Evolutionary conservation across 2,888 invertebrate species (phyloP).

Genomic region (Melipona beecheii): DNA sequence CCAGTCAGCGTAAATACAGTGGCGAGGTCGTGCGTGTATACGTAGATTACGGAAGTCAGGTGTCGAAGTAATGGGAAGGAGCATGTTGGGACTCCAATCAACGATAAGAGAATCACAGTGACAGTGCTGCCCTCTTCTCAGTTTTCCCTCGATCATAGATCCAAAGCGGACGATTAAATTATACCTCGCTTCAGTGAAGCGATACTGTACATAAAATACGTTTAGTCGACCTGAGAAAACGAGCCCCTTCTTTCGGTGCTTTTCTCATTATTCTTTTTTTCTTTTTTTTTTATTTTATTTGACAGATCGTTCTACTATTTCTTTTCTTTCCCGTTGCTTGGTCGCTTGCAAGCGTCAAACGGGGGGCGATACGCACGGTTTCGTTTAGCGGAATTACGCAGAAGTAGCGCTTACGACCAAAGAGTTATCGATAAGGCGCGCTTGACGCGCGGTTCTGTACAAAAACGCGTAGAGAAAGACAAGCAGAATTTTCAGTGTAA

Average conservation of each 20-base stretch:
- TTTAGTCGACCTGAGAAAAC: conserved; percentile 52
- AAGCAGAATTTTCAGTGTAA: conserved; percentile 35
- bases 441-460: conserved; percentile 61
- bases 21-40: conserved; percentile 95
- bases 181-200: conserved; percentile 69
- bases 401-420: conserved; percentile 76
- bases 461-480: conserved; percentile 43
- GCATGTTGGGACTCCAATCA: neutral
- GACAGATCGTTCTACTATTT: conserved; percentile 1
- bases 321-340: conserved; percentile 9
- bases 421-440: conserved; percentile 72
- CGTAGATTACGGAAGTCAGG: conserved; percentile 91
- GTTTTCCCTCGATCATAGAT: conserved; percentile 24
- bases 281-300: conserved; percentile 1
- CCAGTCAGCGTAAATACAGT: conserved; percentile 96
- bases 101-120: conserved; percentile 3
- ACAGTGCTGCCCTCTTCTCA: conserved; percentile 33
- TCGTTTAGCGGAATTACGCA: conserved; percentile 57
- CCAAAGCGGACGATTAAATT: conserved; percentile 47
- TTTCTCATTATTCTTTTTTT: conserved; percentile 10
- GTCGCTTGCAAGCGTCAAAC: conserved; percentile 19
- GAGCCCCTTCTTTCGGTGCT: conserved; percentile 58
- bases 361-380: conserved; percentile 32
- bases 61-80: conserved; percentile 84
- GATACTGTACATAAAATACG: conserved; percentile 65